Evolutionary conservation across 2,113 vertebrate genomes (phyloP), one percentile per base, ranked within the genome.

Genomic region (Nesoenas mayeri): DNA sequence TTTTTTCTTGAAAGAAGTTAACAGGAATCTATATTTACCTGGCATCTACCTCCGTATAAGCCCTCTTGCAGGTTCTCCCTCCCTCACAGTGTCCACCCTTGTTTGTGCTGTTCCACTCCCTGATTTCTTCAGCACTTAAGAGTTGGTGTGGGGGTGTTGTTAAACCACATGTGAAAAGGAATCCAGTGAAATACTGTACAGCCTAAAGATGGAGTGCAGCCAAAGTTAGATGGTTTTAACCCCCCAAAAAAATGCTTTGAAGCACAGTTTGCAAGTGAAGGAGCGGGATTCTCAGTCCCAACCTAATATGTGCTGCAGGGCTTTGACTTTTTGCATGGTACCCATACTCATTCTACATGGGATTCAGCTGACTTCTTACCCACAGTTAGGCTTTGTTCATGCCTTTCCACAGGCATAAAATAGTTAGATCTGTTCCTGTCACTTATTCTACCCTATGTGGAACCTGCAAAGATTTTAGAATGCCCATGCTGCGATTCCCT

Each of bases 161-260:
- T 77, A 88, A 91, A 94, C 73, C 84, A 91, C 85, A 85, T 69
- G 34, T 79, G 19, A 92, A 79, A 87, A 88, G 34, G 29, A 91
- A 89, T 78, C 57, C 57, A 67, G 10, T 91, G 69, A 88, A 96
- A 81, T 42, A 60, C 51, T 47, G 36, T 78, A 48, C 56, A 71
- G 60, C 48, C 42, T 83, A 31, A 93, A 89, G 79, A 79, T 56
- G 69, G 77, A 95, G 6, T 12, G 44, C 10, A 51, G 80, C 57
- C 93, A 91, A 92, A 74, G 26, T 80, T 56, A 71, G 44, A 86
- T 72, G 28, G 21, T 69, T 88, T 85, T 73, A 81, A 77, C 32
- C 5, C 40, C 40, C 66, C 77, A 89, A 61, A 38, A 81, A 88
- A 85, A 50, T 38, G 58, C 56, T 94, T 93, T 88, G 62, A 91